phyloP scores from a whole-genome alignment of 2,797 vertebrate species.

The Falco peregrinus region DNA sequence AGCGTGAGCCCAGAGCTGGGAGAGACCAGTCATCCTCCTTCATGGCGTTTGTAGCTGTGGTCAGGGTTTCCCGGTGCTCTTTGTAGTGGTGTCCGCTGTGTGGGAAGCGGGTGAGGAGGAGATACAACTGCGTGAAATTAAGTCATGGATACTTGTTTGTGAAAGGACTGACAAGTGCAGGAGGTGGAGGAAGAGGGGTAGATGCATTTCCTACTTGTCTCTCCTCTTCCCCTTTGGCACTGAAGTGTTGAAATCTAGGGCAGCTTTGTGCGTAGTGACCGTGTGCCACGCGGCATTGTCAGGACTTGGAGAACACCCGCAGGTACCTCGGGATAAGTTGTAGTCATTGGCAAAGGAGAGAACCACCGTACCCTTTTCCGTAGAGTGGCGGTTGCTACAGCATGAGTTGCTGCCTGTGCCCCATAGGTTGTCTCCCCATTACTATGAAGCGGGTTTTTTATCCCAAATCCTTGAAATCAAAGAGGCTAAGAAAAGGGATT shows the following conservation, averaged over 20 bases:
- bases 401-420: not conserved
- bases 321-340: not conserved
- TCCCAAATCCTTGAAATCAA: not conserved
- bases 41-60: not conserved
- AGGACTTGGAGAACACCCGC: not conserved
- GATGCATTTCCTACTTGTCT: not conserved
- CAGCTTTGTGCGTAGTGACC: not conserved
- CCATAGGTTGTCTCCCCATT: not conserved
- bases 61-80: not conserved
- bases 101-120: not conserved
- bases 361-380: not conserved
- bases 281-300: not conserved
- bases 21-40: not conserved
- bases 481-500: not conserved
- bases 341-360: accelerated
- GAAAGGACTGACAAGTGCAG: not conserved
- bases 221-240: not conserved
- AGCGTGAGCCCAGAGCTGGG: not conserved
- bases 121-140: not conserved
- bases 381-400: not conserved
- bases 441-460: not conserved
- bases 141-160: not conserved
- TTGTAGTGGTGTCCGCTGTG: not conserved
- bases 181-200: not conserved
- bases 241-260: not conserved